Evolutionary conservation across 2,797 vertebrate genomes (phyloP).

Genomic region (Rhincodon typus): DNA sequence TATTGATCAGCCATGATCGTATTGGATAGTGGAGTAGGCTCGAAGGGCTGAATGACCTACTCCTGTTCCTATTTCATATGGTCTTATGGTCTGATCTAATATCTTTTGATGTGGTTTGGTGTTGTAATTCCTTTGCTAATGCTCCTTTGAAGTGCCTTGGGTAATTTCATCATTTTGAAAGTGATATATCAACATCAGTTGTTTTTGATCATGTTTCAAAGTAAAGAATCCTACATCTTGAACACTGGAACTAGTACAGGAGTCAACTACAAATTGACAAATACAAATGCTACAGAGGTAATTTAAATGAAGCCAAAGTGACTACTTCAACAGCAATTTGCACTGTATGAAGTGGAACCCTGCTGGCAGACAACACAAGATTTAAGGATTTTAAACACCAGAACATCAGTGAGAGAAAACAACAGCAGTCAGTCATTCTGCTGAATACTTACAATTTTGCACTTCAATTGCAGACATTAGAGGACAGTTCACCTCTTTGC

Average conservation of each 20-base stretch:
- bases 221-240: neutral
- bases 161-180: neutral
- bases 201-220: neutral
- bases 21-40: no score
- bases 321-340: neutral
- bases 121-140: neutral
- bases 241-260: neutral
- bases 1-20: no score
- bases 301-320: conserved; percentile 12
- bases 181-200: neutral
- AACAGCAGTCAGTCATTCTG: conserved; percentile 39
- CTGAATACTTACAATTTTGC: conserved; percentile 43
- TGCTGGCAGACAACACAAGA: conserved; percentile 49
- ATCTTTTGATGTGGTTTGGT: neutral
- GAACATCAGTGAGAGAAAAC: conserved; percentile 44
- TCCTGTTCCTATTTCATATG: neutral
- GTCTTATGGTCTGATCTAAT: neutral
- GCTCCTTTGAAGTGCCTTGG: neutral
- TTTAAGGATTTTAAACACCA: conserved; percentile 48
- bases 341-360: conserved; percentile 38
- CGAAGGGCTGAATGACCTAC: no score
- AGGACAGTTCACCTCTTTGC: conserved; percentile 38
- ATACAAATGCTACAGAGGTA: neutral
- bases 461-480: conserved; percentile 40
- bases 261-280: conserved; percentile 8